These are phyloP conservation scores for Embiotoca jacksoni DNA, from an alignment of 2,113 vertebrate genomes.

Conservation along the genomic window DNA sequence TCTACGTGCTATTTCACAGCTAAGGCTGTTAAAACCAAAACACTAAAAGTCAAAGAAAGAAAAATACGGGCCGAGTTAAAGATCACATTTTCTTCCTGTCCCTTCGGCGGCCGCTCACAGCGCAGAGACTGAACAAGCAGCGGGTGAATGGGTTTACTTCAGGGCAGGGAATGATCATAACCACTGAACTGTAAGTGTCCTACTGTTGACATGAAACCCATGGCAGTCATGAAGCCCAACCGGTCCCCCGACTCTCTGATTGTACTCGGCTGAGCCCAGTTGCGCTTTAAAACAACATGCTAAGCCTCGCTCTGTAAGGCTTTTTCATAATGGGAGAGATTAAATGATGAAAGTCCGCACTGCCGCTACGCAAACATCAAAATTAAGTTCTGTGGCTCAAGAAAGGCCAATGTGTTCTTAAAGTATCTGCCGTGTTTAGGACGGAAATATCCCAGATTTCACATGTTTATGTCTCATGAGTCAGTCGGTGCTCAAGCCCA, in stretches of 20 bases:
- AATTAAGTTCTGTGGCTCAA: slow-evolving; percentile 9
- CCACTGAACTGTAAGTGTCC: slow-evolving; percentile 75
- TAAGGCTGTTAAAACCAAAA: slow-evolving; percentile 61
- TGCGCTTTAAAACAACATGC: slow-evolving; percentile 58
- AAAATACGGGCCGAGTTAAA: slow-evolving; percentile 69
- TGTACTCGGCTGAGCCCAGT: slow-evolving; percentile 60
- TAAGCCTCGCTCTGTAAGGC: slow-evolving; percentile 39
- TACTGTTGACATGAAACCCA: slow-evolving; percentile 74
- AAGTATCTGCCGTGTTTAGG: neutral
- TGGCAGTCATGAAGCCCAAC: slow-evolving; percentile 71
- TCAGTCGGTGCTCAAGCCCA: too few relatives aligned
- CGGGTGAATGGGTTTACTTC: slow-evolving; percentile 71
- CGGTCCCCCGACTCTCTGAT: slow-evolving; percentile 64
- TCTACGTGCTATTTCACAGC: slow-evolving; percentile 37
- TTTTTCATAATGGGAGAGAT: slow-evolving; percentile 40
- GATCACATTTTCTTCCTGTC: slow-evolving; percentile 67
- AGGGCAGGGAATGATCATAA: slow-evolving; percentile 72
- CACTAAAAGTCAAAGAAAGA: slow-evolving; percentile 70
- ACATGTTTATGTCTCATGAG: neutral
- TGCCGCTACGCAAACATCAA: slow-evolving; percentile 7
- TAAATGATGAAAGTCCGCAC: slow-evolving; percentile 35
- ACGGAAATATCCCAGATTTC: neutral
- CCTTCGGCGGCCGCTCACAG: slow-evolving; percentile 52
- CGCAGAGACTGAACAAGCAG: slow-evolving; percentile 54
- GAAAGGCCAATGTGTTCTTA: slow-evolving; percentile 11